These are phyloP conservation scores for Streptopelia turtur DNA, from an alignment of 2,797 vertebrate genomes.

Conservation along the genomic window DNA sequence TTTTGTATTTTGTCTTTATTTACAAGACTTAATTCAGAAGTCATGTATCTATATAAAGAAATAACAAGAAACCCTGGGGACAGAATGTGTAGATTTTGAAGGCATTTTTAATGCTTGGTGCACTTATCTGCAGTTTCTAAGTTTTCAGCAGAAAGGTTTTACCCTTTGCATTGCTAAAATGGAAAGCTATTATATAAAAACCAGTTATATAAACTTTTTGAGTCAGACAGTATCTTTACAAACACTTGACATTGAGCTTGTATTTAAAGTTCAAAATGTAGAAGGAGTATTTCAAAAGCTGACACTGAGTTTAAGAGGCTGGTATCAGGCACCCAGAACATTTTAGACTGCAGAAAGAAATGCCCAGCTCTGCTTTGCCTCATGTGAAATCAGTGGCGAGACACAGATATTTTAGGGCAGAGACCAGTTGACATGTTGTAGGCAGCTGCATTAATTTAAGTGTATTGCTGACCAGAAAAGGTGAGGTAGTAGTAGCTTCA, in stretches of 20 bases:
- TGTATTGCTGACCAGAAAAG: background rate
- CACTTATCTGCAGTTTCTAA: background rate
- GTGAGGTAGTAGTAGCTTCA: background rate
- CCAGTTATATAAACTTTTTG: background rate
- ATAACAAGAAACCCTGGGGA: background rate
- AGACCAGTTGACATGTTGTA: background rate
- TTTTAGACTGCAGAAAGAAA: background rate
- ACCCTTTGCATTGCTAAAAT: background rate
- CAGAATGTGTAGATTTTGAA: background rate
- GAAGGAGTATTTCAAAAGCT: background rate
- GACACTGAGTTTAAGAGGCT: background rate
- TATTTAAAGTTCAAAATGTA: background rate
- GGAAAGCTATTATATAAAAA: background rate
- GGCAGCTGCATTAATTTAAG: background rate
- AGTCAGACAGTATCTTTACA: background rate
- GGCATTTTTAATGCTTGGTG: background rate
- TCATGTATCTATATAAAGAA: background rate
- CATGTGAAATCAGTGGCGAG: background rate
- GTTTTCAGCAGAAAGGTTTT: constrained; percentile 8
- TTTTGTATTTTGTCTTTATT: background rate
- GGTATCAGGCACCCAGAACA: background rate
- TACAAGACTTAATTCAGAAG: background rate
- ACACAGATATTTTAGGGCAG: background rate
- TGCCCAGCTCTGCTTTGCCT: background rate
- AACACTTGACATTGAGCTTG: background rate